These are phyloP conservation scores for Hetaerina titia DNA, from an alignment of 2,888 invertebrate genomes.

Conservation along the genomic window DNA sequence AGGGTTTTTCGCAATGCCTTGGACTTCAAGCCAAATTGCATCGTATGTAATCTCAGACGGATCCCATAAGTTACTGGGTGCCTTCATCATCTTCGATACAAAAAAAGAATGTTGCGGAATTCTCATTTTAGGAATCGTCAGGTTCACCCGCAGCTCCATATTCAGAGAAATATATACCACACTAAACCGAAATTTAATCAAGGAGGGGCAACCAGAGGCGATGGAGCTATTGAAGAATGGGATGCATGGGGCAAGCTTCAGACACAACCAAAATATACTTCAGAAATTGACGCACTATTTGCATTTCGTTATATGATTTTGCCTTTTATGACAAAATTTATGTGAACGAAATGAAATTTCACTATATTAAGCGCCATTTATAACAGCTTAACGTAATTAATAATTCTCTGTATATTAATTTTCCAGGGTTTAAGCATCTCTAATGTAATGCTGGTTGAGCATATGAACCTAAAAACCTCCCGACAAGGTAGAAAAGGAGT, in stretches of 20 bases:
- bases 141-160: neutral
- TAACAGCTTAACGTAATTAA: no score
- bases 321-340: no score
- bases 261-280: neutral
- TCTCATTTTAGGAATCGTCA: neutral
- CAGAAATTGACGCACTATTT: neutral
- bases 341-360: no score
- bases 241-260: neutral
- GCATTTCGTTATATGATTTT: no score
- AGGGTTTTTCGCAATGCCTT: neutral
- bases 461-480: no score
- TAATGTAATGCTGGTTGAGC: no score
- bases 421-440: no score
- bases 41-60: neutral
- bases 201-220: neutral
- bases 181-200: neutral
- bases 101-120: neutral
- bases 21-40: neutral
- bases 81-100: neutral
- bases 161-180: neutral
- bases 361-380: no score
- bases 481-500: no score
- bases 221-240: neutral
- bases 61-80: neutral
- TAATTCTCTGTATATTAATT: no score